Evolutionary conservation across 2,797 vertebrate species (phyloP), one percentile per base, ranked within the genome.

Genomic region (Molothrus ater): DNA sequence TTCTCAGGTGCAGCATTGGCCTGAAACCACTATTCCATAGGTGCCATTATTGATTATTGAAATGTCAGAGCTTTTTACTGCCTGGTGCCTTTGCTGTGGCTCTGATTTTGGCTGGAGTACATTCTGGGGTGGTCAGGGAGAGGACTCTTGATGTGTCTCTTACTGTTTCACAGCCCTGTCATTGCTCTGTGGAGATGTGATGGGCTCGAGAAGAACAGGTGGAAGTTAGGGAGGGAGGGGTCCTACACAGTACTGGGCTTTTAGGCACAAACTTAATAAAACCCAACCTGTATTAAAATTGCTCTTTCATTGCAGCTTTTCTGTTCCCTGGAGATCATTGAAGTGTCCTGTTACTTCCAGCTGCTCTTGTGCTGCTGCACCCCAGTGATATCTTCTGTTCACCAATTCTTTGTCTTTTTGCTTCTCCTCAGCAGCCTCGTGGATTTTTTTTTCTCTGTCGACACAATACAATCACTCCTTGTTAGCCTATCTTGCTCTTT

Each of bases 401-500:
- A 14, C 50, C 64, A 34, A 5, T 56, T 72, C 78, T 96, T 75
- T 89, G 88, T 81, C 85, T 88, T 92, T 63, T 13, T 3, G 0
- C 75, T 86, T 71, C 75, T 93, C 63, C 75, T 75, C 56, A 80
- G 74, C 70, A 72, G 63, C 68, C 69, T 75, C 1, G 1, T 80
- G 65, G 79, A 65, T 61, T 72, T 71, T 72, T 70, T 51, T 59
- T 5, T 0, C 15, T 36, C 28, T 22, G 38, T 81, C 21, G 2
- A 54, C 63, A 74, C 1, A 48, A 54, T 93, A 76, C 88, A 76
- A 69, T 96, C 68, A 12, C 59, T 88, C 69, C 95, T 94, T 92
- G 86, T 95, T 94, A 95, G 92, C 91, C 89, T 86, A 38, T 82
- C 88, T 92, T 73, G 81, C 85, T 90, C 91, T 86, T 88, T 80